Base-by-base conservation (phyloP, 2,888 invertebrate species). In the Melieria picta region DNA sequence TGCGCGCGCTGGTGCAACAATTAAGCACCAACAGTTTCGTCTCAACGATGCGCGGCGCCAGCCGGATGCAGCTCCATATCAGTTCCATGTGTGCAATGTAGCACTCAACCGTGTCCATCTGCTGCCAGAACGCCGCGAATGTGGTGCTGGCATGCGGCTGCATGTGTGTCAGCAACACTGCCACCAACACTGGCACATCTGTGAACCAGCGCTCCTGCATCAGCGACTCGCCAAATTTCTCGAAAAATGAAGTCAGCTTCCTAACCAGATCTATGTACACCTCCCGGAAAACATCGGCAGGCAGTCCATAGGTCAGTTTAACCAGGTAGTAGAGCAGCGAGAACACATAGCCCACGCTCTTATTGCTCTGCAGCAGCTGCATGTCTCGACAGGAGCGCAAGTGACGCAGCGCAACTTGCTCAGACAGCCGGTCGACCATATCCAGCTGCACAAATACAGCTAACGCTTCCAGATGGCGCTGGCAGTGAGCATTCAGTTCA, bases 1-100 rank as follows among this genome's bases (percentile, higher is more conserved):
- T 82, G 1, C 83, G 74, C 2, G 79, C 71, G 42, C 84, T 83
- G 1, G 77, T 78, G 55, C 85, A 85, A 67, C 85, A 86, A 11
- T 48, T 72, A 47, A 73, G 76, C 5, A 56, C 46, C 13, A 75
- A 72, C 7, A 85, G 55, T 1, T 79, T 74, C 4, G 79, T 80
- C 9, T 79, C 77, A 4, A 63, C 72, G 4, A 86, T 77, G 4
- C 79, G 79, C 13, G 76, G 77, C 0, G 80, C 73, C 13, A 79
- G 50, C 4, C 74, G 77, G 1, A 79, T 77, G 5, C 79, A 73
- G n/a, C 79, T 76, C 9, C 79, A 66, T 11, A 84, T 75, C 45
- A 86, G 69, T 48, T 75, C 67, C 57, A 82, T 80, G 57, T 82
- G 76, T 0, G 76, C 75, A 9, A 74, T 70, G 71, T 79, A 80